phyloP scores from a whole-genome alignment of 2,888 invertebrate genomes.

The Mythimna loreyi region DNA sequence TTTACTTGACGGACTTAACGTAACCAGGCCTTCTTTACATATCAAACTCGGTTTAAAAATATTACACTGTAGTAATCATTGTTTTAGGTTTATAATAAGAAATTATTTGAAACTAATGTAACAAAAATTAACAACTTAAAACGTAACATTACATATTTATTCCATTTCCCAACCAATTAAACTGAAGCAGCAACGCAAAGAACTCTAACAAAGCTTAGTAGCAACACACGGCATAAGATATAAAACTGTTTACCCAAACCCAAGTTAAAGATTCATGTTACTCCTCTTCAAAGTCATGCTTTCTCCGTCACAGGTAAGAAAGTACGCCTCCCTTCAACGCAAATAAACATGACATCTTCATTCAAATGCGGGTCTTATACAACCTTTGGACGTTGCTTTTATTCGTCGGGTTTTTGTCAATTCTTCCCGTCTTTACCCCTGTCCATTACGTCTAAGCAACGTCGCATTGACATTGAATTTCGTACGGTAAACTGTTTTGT shows the following conservation, averaged over 20 bases:
- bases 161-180: conserved; percentile 32
- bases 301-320: conserved; percentile 79
- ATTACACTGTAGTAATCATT: too few relatives aligned
- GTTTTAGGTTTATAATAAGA: neutral
- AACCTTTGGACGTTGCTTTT: conserved; percentile 79
- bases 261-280: conserved; percentile 80
- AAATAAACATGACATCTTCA: conserved; percentile 89
- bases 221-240: conserved; percentile 65
- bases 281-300: conserved; percentile 80
- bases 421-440: conserved; percentile 76
- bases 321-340: conserved; percentile 81
- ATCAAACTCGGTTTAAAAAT: too few relatives aligned
- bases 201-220: conserved; percentile 54
- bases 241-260: conserved; percentile 78
- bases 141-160: neutral
- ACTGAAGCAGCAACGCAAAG: conserved; percentile 39
- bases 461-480: conserved; percentile 80
- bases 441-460: conserved; percentile 76
- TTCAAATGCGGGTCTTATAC: conserved; percentile 78
- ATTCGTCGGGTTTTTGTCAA: conserved; percentile 84
- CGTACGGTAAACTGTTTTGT: conserved; percentile 73
- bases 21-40: too few relatives aligned
- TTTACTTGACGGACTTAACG: too few relatives aligned
- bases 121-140: neutral
- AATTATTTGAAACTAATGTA: too few relatives aligned